Evolutionary conservation across 2,888 invertebrate genomes (phyloP).

Genomic region (Thumatha senex): DNA sequence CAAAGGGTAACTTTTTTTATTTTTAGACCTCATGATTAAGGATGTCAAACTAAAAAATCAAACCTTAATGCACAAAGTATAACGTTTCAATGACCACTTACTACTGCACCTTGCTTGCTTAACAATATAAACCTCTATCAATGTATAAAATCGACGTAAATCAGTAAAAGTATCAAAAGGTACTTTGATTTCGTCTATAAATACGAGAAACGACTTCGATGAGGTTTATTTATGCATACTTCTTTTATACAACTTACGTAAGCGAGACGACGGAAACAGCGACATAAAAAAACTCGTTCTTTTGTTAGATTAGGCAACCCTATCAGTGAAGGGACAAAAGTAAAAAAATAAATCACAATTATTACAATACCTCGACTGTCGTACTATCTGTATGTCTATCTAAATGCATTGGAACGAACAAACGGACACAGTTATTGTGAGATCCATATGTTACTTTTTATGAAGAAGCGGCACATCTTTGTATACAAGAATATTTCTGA

Average conservation of each 20-base stretch:
- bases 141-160: no score
- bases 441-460: conserved; percentile 55
- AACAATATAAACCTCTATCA: no score
- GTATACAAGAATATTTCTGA: conserved; percentile 38
- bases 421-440: conserved; percentile 59
- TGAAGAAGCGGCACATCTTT: conserved; percentile 34
- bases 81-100: no score
- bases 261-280: background rate
- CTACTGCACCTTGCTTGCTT: no score
- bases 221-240: no score
- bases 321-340: conserved; percentile 32
- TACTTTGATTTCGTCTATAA: no score
- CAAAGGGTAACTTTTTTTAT: background rate
- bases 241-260: no score
- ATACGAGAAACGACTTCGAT: no score
- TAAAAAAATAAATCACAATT: conserved; percentile 65
- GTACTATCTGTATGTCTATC: conserved; percentile 67
- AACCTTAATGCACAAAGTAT: no score
- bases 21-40: no score
- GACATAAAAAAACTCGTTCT: background rate
- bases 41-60: no score
- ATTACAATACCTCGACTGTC: conserved; percentile 66
- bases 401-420: conserved; percentile 64
- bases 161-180: no score
- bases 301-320: conserved; percentile 20